Evolutionary conservation across 2,888 invertebrate species (phyloP), one percentile per base, ranked within the genome.

Genomic region (Brachycybe producta): DNA sequence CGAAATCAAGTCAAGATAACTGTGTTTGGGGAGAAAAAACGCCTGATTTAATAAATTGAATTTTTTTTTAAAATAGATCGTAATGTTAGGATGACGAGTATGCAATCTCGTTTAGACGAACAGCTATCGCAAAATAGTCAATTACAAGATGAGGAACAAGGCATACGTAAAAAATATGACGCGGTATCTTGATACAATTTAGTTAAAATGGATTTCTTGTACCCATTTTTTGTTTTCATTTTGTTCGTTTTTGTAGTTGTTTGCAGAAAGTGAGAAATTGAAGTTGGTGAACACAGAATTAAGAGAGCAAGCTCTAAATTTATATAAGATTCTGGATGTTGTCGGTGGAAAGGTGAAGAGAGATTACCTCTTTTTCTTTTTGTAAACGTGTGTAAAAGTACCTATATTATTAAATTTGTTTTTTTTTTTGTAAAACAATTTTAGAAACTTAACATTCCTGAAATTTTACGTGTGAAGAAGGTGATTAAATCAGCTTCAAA

Each of bases 91-190:
- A 78, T 90, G 51, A 76, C 79, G 3, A 80, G 81, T 13, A 76
- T 92, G 70, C 81, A 85, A 58, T 73, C 77, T 23, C 80, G 83
- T 27, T 70, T 90, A 5, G 79, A 83, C 58, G 78, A 82, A 40
- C 75, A 86, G 46, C 73, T 82, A 1, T 77, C 77, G 43, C 79
- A 81, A 55, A 88, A 90, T 62, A 75, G 76, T 21, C 76, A 75
- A 36, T 68, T 91, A 3, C 69, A 84, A 35, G 77, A 76, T n/a
- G 84, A 84, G 57, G 90, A 92, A 61, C 80, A 82, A 58, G 70
- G 70, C 30, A 67, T 85, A 4, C 75, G 88, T 51, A 71, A 75
- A 28, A 79, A 80, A 61, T 90, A 90, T 64, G 88, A 90, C 60
- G 75, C 80, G 66, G 82, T 82, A 63, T 61, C 52, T 43, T 48